Base-by-base conservation (phyloP, 1,140 invertebrate species). In the Lepidurus couesii region DNA sequence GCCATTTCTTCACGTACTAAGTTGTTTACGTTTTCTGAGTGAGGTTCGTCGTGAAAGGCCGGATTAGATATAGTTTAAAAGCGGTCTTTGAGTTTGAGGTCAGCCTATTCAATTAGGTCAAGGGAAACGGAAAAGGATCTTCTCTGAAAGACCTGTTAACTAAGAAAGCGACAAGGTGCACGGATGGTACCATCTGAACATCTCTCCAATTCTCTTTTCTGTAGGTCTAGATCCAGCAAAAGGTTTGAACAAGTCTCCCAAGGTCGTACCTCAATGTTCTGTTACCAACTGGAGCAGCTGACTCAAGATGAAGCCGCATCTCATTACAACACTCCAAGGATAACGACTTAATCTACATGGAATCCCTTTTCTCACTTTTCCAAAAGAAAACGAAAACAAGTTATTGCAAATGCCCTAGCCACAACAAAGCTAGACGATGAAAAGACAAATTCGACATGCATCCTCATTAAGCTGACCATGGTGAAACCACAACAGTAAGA, bases 111-210 rank as follows among this genome's bases (percentile, higher is more conserved):
- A 65, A 65, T 65, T 16, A 65, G 53, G 53, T 65, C 53, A 65
- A 65, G 53, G 53, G 21, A 65, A 65, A 65, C 53, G 53, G 53
- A 65, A 65, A 65, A 65, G 53, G 53, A 65, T 65, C 53, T 65
- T 65, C 53, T n/a, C 1, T 65, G 7, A 21, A 65, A 65, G 21
- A 65, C 13, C 8, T 13, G 53, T n/a, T 7, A 21, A 65, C 5
- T 13, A 65, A 65, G 21, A 65, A 21, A n/a, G 53, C 16, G 21
- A 47, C 7, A 65, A 65, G 16, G 53, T 65, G 13, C 21, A 21
- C 1, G 16, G 53, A 7, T 4, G 53, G 21, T n/a, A 21, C 8
- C 53, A 13, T 65, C 21, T 65, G 5, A 21, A 21, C 53, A 65
- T n/a, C 45, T 16, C 45, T 16, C 3, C 34, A 34, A 34, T 34